Evolutionary conservation across 2,888 invertebrate genomes (phyloP).

Genomic region (Dinocampus coccinellae): DNA sequence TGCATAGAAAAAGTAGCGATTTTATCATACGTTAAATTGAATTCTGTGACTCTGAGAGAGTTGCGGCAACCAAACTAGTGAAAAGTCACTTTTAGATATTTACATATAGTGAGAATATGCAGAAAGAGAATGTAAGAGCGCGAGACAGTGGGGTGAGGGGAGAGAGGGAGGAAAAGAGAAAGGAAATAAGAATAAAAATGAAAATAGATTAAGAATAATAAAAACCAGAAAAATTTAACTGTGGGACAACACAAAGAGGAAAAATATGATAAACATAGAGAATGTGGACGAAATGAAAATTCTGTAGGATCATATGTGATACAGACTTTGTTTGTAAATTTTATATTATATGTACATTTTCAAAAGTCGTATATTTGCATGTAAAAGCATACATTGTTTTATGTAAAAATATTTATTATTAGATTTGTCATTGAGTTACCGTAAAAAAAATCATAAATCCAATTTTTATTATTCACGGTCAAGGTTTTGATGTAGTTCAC

Average conservation of each 20-base stretch:
- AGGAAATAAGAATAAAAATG: slow-evolving; percentile 23
- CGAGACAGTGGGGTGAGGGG: too few relatives aligned
- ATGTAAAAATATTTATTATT: slow-evolving; percentile 50
- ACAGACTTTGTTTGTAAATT: too few relatives aligned
- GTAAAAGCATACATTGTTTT: slow-evolving; percentile 50
- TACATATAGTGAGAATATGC: too few relatives aligned
- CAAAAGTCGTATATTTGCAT: slow-evolving; percentile 51
- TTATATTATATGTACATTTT: slow-evolving; percentile 22
- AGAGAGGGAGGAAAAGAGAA: slow-evolving; percentile 2
- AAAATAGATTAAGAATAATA: background rate
- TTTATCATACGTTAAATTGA: slow-evolving; percentile 62
- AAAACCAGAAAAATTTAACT: background rate
- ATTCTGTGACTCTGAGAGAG: slow-evolving; percentile 53
- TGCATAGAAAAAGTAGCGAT: slow-evolving; percentile 57
- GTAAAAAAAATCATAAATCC: slow-evolving; percentile 44
- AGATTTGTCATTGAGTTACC: slow-evolving; percentile 46
- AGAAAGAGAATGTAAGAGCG: too few relatives aligned
- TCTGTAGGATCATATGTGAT: too few relatives aligned
- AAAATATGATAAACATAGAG: slow-evolving; percentile 6
- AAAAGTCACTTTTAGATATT: background rate
- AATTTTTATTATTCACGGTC: slow-evolving; percentile 15
- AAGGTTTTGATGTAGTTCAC: slow-evolving; percentile 20
- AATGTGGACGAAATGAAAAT: too few relatives aligned
- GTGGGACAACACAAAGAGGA: slow-evolving; percentile 22
- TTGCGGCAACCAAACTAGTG: background rate